Evolutionary conservation across 1,140 invertebrate species (phyloP), one percentile per base, ranked within the genome.

Genomic region (Epicauta chinensis): DNA sequence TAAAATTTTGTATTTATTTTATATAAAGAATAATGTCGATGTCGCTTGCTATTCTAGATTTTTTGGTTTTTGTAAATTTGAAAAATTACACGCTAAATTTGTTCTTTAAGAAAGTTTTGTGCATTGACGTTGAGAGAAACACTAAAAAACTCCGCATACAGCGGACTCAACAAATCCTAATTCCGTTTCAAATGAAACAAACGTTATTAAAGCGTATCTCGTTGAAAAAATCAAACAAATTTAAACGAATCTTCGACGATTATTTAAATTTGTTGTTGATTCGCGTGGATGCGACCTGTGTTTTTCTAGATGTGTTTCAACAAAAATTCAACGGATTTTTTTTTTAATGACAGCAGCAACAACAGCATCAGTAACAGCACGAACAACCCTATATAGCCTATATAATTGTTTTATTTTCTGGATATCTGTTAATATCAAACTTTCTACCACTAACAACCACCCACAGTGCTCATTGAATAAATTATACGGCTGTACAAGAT

Each of bases 11-110:
- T n/a, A n/a, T 23, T 23, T 62, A 55, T 53, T 54, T 52, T 53
- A 61, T 66, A 67, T 61, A 69, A 23, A 64, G 64, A 67, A 67
- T 69, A 69, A n/a, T n/a, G n/a, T 69, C 67, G 64, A 67, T 67
- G 62, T 69, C 54, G 63, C 55, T 63, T 51, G 51, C 62, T 64
- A 66, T 47, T 59, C 55, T 63, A 67, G 51, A n/a, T n/a, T n/a
- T n/a, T n/a, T n/a, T 23, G 4, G 7, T 5, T 42, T 29, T 55
- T 60, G 41, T 56, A 65, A 47, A 51, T 60, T 60, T 58, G 41
- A 53, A 59, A 62, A 61, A 51, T 54, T 43, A 51, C 45, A 53
- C 44, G 34, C 39, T 36, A 23, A 23, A 40, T 45, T 38, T 35
- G 30, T 15, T 11, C 16, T 34, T 56, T 46, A 56, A 61, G 35